Conservation (phyloP, 2,888 invertebrate genomes). For the Vesta saturnalis region DNA sequence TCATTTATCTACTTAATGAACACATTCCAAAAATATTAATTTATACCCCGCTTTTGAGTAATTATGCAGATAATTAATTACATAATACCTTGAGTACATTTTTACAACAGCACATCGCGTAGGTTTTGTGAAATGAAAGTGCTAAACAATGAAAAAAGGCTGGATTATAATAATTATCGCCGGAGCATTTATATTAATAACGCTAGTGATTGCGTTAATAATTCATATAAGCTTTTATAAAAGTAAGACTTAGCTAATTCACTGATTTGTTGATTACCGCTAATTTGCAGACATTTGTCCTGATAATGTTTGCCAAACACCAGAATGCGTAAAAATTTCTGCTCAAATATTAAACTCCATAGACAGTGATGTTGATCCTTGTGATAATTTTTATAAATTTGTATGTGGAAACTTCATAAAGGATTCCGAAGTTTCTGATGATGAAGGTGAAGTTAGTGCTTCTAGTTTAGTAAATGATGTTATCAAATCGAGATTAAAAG, state of each 20-base stretch:
- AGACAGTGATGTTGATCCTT: conserved; percentile 11
- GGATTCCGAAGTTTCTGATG: conserved; percentile 72
- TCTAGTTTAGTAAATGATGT: conserved; percentile 61
- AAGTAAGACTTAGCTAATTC: conserved; percentile 7
- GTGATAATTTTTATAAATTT: conserved; percentile 22
- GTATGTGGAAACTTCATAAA: conserved; percentile 18
- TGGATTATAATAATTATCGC: conserved; percentile 25
- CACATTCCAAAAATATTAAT: too few relatives aligned
- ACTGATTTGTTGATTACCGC: background rate
- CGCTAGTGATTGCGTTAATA: conserved; percentile 15
- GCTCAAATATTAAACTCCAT: conserved; percentile 14
- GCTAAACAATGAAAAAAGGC: conserved; percentile 20
- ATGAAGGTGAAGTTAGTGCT: conserved; percentile 69
- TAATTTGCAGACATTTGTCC: conserved; percentile 72
- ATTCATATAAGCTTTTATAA: conserved; percentile 23
- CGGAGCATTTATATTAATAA: conserved; percentile 13
- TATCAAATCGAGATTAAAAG: conserved; percentile 60
- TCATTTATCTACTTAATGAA: too few relatives aligned
- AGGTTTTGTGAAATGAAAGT: too few relatives aligned
- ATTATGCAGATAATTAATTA: too few relatives aligned
- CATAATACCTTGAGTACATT: too few relatives aligned
- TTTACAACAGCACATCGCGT: too few relatives aligned
- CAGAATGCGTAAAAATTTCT: conserved; percentile 61
- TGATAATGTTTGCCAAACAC: conserved; percentile 74
- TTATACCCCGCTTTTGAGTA: too few relatives aligned